These are phyloP conservation scores for Caenorhabditis briggsae DNA, from an alignment of 1,140 invertebrate genomes.

Conservation along the genomic window DNA sequence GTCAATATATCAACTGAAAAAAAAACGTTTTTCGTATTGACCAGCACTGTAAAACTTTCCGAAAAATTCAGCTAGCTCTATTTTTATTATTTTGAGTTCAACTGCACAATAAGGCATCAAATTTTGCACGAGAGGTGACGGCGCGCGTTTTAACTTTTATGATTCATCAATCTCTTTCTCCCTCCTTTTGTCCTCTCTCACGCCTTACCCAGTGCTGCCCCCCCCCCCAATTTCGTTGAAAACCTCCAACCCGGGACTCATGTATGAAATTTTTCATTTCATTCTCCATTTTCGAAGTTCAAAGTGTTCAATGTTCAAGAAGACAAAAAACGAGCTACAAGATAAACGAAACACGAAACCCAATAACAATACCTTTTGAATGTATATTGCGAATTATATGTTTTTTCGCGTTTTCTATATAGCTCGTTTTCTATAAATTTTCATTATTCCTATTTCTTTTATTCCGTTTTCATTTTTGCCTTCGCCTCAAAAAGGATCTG, in stretches of 20 bases:
- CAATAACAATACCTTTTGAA: slow-evolving; percentile 50
- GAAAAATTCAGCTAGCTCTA: too few species aligned
- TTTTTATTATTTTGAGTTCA: too few species aligned
- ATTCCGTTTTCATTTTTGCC: background rate
- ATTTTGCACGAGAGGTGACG: background rate
- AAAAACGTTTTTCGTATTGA: too few species aligned
- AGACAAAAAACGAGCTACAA: too few species aligned
- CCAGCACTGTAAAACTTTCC: too few species aligned
- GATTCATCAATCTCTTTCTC: slow-evolving; percentile 43
- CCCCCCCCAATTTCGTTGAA: too few species aligned
- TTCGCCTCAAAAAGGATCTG: background rate
- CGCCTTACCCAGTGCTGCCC: too few species aligned
- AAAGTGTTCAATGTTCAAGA: background rate
- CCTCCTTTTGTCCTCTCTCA: background rate
- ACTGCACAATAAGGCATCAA: background rate
- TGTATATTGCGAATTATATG: slow-evolving; percentile 43
- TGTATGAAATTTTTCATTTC: slow-evolving; percentile 79
- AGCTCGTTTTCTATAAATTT: background rate
- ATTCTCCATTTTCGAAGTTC: slow-evolving; percentile 80
- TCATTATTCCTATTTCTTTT: background rate
- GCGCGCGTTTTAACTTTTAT: slow-evolving; percentile 45
- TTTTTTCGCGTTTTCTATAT: background rate
- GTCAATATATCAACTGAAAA: too few species aligned
- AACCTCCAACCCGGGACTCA: too few species aligned
- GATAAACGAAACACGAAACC: slow-evolving; percentile 30